phyloP scores from a whole-genome alignment of 2,113 vertebrate genomes.

The Gavia stellata region DNA sequence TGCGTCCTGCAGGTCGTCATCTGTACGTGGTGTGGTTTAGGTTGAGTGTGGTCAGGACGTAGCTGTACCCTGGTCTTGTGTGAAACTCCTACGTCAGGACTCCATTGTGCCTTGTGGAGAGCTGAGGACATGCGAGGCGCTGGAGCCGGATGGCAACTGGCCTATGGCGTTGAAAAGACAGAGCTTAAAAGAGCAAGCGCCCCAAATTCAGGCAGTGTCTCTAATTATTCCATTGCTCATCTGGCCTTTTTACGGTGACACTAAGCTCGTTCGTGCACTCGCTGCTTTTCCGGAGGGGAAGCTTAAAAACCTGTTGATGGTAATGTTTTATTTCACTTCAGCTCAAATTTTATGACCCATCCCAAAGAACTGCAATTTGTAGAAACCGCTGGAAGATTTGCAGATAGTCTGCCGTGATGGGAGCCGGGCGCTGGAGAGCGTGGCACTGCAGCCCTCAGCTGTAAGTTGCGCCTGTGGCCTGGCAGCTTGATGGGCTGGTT shows the following conservation, averaged over 20 bases:
- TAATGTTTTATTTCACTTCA: neutral
- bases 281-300: neutral
- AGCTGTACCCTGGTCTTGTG: neutral
- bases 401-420: accelerated
- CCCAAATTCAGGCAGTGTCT: neutral
- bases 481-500: neutral
- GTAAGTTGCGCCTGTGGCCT: neutral
- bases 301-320: neutral
- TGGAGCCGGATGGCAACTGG: neutral
- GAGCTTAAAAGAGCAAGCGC: neutral
- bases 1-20: accelerated
- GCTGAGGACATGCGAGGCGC: neutral
- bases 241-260: neutral
- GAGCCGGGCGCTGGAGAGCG: neutral
- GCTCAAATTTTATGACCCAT: neutral
- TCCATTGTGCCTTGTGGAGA: neutral
- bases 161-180: neutral
- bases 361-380: neutral
- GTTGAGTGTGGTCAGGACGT: accelerated
- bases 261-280: neutral
- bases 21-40: accelerated
- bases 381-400: neutral
- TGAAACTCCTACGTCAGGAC: accelerated
- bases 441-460: neutral
- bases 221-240: neutral